Percentiles rank a stretch among this genome's conserved stretches.
Evolutionary conservation across 2,888 invertebrate species (phyloP).

Genomic region (Caenorhabditis wallacei): DNA sequence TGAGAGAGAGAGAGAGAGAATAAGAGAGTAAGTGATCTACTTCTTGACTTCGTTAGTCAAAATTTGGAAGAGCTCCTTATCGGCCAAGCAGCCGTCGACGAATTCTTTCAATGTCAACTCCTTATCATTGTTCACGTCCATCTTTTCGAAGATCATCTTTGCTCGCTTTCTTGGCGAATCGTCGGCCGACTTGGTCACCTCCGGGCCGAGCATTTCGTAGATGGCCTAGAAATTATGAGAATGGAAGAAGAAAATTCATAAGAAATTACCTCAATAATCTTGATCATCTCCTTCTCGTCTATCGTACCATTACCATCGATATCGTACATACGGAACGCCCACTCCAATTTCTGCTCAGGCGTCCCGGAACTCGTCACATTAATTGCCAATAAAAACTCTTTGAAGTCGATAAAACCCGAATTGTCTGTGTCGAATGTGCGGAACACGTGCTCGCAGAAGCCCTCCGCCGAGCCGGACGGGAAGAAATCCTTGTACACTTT

Average conservation of each 20-base stretch:
- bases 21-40: conserved; percentile 62
- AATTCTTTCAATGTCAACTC: conserved; percentile 88
- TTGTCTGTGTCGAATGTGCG: conserved; percentile 90
- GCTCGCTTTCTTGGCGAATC: conserved; percentile 96
- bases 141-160: conserved; percentile 98
- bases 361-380: conserved; percentile 98
- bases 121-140: conserved; percentile 99
- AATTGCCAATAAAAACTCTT: conserved; percentile 97
- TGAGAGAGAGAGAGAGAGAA: conserved; percentile 38
- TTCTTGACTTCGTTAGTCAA: conserved; percentile 83
- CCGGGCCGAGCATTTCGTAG: conserved; percentile 99
- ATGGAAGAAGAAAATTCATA: background rate
- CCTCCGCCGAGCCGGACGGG: conserved; percentile 83
- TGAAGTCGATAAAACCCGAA: conserved; percentile 90
- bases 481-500: conserved; percentile 84
- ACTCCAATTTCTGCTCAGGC: conserved; percentile 97
- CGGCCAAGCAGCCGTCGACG: conserved; percentile 83
- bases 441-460: conserved; percentile 84
- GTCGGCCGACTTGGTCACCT: conserved; percentile 94
- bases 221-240: conserved; percentile 89
- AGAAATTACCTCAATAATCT: conserved; percentile 93
- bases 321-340: conserved; percentile 99
- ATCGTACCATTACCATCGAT: conserved; percentile 98
- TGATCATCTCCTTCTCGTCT: conserved; percentile 98
- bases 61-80: conserved; percentile 84